phyloP scores from a whole-genome alignment of 2,888 invertebrate species.

The Hybos culiciformis region DNA sequence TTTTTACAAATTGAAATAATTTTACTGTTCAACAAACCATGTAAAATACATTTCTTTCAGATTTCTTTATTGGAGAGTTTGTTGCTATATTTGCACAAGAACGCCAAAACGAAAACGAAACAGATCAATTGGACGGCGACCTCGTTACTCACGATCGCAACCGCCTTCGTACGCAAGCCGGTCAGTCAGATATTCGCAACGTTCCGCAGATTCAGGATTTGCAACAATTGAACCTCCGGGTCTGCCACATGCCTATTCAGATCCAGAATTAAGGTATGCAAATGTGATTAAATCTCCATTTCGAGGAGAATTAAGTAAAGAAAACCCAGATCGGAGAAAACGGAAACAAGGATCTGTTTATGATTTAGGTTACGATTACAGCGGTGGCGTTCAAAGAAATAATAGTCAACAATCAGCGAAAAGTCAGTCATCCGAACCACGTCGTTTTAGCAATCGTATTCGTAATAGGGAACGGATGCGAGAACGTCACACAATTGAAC shows the following conservation, averaged over 20 bases:
- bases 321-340: constrained; percentile 5
- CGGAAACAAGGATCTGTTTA: constrained; percentile 14
- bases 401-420: constrained; percentile 6
- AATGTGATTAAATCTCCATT: neutral
- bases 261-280: constrained; percentile 47
- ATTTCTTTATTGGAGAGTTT: constrained; percentile 85
- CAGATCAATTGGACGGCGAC: constrained; percentile 22
- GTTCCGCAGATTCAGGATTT: constrained; percentile 49
- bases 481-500: constrained; percentile 38
- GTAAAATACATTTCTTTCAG: constrained; percentile 37
- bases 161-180: constrained; percentile 31
- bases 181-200: constrained; percentile 44
- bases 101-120: constrained; percentile 44
- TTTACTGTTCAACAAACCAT: neutral
- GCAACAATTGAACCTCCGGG: constrained; percentile 35
- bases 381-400: neutral
- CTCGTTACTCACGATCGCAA: constrained; percentile 34
- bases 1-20: no score
- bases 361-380: neutral
- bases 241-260: constrained; percentile 52
- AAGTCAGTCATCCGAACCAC: constrained; percentile 15
- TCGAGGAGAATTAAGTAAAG: constrained; percentile 14
- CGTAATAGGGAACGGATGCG: constrained; percentile 26
- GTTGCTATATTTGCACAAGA: constrained; percentile 78
- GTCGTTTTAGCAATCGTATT: constrained; percentile 28